A percentile compares a stretch with the other conserved stretches of the same genome.
Evolutionary conservation across 37 sponge, comb jelly and placozoan genomes (phyloP).

Genomic region (Dysidea cf. avara): DNA sequence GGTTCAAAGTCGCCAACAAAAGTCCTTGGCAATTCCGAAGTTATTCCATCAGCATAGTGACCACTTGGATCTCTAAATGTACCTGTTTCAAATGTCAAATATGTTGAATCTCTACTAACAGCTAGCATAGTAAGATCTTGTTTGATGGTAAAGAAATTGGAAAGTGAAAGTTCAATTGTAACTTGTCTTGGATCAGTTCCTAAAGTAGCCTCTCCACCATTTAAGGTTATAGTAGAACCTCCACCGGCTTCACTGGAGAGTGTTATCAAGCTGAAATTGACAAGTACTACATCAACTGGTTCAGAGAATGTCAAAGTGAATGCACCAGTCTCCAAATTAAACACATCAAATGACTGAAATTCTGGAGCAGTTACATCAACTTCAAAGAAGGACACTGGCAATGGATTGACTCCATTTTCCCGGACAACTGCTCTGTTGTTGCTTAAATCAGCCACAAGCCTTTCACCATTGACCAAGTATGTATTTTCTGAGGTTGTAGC

Average conservation of each 20-base stretch:
- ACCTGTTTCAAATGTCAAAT: constrained; percentile 43
- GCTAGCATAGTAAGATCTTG: constrained; percentile 40
- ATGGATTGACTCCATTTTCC: constrained; percentile 57
- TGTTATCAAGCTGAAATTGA: constrained; percentile 71
- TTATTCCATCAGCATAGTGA: constrained; percentile 39
- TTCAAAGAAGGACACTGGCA: constrained; percentile 53
- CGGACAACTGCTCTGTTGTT: constrained; percentile 57
- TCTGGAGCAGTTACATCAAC: constrained; percentile 69
- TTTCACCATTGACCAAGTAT: constrained; percentile 58
- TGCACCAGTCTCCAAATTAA: constrained; percentile 45
- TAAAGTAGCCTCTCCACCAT: constrained; percentile 43
- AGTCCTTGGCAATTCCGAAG: neutral
- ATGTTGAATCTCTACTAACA: constrained; percentile 51
- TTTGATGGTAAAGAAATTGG: constrained; percentile 69
- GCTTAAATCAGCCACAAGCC: constrained; percentile 61
- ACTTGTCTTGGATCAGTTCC: constrained; percentile 35
- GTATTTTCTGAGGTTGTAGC: constrained; percentile 57
- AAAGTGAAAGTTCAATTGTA: constrained; percentile 51
- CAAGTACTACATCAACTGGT: constrained; percentile 59
- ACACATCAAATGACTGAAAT: constrained; percentile 49
- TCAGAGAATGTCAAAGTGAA: constrained; percentile 73
- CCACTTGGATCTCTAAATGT: constrained; percentile 80
- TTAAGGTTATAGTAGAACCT: constrained; percentile 39
- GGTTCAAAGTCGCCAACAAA: constrained; percentile 50
- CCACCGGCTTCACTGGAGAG: constrained; percentile 50